Evolutionary conservation across 2,888 invertebrate species (phyloP).

Genomic region (Tortrix viridana): DNA sequence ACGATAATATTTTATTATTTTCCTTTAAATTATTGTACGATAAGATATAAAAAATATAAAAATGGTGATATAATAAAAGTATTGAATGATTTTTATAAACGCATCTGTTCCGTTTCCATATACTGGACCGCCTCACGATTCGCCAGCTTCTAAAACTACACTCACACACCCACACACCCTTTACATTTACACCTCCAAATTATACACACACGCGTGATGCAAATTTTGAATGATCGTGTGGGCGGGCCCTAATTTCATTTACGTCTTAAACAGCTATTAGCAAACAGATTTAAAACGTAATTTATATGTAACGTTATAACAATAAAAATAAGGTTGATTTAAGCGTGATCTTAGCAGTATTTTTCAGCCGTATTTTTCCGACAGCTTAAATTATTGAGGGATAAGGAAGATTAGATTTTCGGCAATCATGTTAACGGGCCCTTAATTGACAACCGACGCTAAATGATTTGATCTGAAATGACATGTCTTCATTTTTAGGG

Average conservation of each 20-base stretch:
- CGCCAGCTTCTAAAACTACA: constrained; percentile 73
- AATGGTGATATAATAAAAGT: background rate
- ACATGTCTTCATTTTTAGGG: constrained; percentile 16
- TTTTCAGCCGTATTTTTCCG: constrained; percentile 23
- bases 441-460: constrained; percentile 34
- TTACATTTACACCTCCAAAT: constrained; percentile 64
- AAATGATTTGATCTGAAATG: constrained; percentile 31
- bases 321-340: constrained; percentile 8
- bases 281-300: constrained; percentile 32
- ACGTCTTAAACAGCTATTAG: constrained; percentile 46
- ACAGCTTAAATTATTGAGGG: constrained; percentile 4
- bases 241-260: constrained; percentile 50
- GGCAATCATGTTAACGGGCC: constrained; percentile 19
- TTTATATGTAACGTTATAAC: constrained; percentile 4
- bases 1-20: too few relatives aligned
- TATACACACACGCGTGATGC: constrained; percentile 42
- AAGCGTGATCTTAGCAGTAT: constrained; percentile 1
- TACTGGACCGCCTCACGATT: constrained; percentile 67
- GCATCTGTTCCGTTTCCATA: constrained; percentile 47
- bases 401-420: constrained; percentile 30
- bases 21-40: too few relatives aligned
- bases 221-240: constrained; percentile 51
- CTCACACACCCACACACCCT: constrained; percentile 67
- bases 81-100: background rate
- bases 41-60: too few relatives aligned